Base-by-base conservation (phyloP, 2,888 invertebrate species). In the Oxytorus armatus region DNA sequence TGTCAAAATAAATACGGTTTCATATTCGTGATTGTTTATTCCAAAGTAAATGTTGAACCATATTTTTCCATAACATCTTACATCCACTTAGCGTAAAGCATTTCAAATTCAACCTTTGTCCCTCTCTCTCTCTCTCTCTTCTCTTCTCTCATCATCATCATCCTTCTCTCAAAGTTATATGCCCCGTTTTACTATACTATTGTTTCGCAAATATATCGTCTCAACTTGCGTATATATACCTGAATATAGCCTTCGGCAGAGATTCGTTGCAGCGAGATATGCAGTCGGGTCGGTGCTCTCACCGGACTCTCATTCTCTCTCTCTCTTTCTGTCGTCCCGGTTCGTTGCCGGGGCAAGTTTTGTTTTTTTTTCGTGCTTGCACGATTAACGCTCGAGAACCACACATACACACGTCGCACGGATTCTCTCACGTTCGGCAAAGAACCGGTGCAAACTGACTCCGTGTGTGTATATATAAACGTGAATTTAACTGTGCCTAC, bases 311-410 rank as follows among this genome's bases (percentile, higher is more conserved):
- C 51, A n/a, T n/a, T n/a, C n/a, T n/a, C n/a, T n/a, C n/a, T n/a
- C n/a, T n/a, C n/a, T n/a, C n/a, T n/a, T n/a, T n/a, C n/a, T n/a
- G n/a, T 5, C 14, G 42, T 18, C 51, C 66, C 29, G 55, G 73
- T 53, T 61, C 51, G 72, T 77, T 77, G 77, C 70, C 39, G 70
- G n/a, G 29, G 68, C 59, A 51, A 68, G 68, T 70, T 76, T n/a
- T 47, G 33, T 70, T 77, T 47, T 65, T 65, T 59, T 59, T 59
- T 57, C 14, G 63, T 57, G 57, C 70, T 57, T 59, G 57, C 63
- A 18, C 77, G 77, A 77, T 77, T 77, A 77, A 77, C 77, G 65
- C 65, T 65, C 55, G 47, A 55, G 49, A 63, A 16, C 63, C 25
- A 3, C 14, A 18, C 33, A n/a, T 16, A 47, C 44, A 44, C 25